Evolutionary conservation across 2,888 invertebrate genomes (phyloP).

Genomic region (Alentia gelatinosa): DNA sequence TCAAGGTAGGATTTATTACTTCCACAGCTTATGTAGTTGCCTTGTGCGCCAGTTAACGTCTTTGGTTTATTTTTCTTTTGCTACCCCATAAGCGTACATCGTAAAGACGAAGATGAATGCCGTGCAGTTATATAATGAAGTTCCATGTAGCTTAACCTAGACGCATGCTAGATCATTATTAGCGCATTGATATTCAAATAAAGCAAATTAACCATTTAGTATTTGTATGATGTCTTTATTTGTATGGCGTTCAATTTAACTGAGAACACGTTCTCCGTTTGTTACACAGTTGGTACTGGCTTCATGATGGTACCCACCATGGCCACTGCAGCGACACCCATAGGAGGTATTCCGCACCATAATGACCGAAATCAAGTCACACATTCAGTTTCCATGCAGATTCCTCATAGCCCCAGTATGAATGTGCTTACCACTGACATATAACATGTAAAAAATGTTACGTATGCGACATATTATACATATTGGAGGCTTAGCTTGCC

Average conservation of each 20-base stretch:
- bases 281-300: slow-evolving; percentile 12
- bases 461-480: neutral
- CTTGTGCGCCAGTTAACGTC: no score
- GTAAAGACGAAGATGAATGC: no score
- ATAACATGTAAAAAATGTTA: neutral
- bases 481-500: neutral
- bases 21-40: no score
- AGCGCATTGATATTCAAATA: neutral
- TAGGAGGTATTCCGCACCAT: neutral
- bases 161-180: no score
- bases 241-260: neutral
- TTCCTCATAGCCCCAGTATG: no score
- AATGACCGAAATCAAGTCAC: neutral
- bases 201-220: neutral
- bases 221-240: neutral
- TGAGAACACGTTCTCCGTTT: neutral
- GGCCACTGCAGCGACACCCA: neutral
- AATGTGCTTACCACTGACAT: no score
- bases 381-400: no score
- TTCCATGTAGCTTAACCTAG: no score
- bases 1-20: slow-evolving; percentile 28
- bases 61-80: no score
- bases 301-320: slow-evolving; percentile 31
- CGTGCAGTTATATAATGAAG: no score
- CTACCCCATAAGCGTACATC: no score